These are phyloP conservation scores for Himalopsyche kuldschensis DNA, from an alignment of 2,888 invertebrate species.

Conservation along the genomic window DNA sequence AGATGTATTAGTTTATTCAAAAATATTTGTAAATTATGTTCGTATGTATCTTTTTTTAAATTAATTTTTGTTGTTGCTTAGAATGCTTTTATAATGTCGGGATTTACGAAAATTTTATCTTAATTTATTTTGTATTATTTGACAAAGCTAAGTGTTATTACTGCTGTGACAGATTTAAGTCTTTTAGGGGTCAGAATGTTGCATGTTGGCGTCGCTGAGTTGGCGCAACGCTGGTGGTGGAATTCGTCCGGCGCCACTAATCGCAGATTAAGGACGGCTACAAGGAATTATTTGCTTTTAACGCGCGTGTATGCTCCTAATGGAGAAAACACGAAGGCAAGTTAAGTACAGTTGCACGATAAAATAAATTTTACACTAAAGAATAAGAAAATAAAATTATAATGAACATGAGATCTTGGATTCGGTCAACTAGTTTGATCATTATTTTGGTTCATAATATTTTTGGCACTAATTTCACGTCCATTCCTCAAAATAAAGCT, in stretches of 20 bases:
- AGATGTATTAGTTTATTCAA: too few relatives aligned
- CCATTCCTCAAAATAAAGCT: too few relatives aligned
- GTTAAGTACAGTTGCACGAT: background rate
- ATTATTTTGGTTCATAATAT: too few relatives aligned
- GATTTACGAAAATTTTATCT: too few relatives aligned
- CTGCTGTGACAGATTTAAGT: background rate
- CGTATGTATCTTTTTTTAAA: too few relatives aligned
- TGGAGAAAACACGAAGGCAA: background rate
- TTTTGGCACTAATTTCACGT: too few relatives aligned
- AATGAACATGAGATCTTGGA: background rate
- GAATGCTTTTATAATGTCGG: too few relatives aligned
- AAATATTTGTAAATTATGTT: too few relatives aligned
- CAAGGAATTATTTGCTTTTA: conserved; percentile 3
- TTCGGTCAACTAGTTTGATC: too few relatives aligned
- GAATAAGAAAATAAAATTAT: background rate
- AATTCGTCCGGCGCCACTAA: conserved; percentile 9
- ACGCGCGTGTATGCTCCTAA: background rate
- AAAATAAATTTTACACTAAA: background rate
- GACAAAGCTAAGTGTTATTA: background rate
- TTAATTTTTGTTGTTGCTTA: too few relatives aligned
- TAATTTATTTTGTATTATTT: background rate
- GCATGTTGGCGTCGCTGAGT: background rate
- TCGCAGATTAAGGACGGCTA: conserved; percentile 7
- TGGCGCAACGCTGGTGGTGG: background rate
- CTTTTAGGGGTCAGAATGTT: background rate